A percentile compares a stretch with the other conserved stretches of the same genome.
phyloP scores from a whole-genome alignment of 2,797 vertebrate genomes.

The Taeniopygia guttata region DNA sequence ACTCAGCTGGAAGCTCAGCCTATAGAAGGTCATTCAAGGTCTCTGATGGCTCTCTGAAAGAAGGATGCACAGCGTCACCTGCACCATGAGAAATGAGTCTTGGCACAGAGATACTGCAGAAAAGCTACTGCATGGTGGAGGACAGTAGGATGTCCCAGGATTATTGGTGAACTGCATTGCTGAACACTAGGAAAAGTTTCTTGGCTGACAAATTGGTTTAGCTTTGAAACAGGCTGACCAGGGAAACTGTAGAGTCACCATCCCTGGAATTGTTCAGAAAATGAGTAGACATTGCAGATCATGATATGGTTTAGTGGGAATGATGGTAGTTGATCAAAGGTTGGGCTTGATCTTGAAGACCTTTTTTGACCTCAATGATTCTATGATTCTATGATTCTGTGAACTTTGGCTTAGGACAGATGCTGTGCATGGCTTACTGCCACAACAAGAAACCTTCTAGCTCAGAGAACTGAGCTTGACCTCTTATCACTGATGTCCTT shows the following conservation, averaged over 20 bases:
- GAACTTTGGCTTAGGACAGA: not conserved
- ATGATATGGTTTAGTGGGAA: not conserved
- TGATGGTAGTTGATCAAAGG: not conserved
- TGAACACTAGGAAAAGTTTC: not conserved
- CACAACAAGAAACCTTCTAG: not conserved
- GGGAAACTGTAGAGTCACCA: not conserved
- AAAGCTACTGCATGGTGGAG: not conserved
- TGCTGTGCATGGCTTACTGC: not conserved
- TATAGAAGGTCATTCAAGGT: not conserved
- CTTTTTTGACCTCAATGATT: not conserved
- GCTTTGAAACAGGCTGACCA: not conserved
- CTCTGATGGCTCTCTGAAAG: not conserved
- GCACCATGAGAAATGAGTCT: not conserved
- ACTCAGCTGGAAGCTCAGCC: not conserved
- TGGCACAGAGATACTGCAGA: not conserved
- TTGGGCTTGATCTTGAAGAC: not conserved
- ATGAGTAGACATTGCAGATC: not conserved
- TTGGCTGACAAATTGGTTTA: not conserved
- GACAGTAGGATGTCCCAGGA: not conserved
- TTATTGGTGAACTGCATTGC: fast-evolving
- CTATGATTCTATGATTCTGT: not conserved
- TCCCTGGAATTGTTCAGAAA: not conserved
- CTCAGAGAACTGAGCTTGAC: not conserved
- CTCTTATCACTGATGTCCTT: not conserved
- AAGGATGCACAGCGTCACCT: not conserved